Percentiles rank a stretch among this genome's conserved stretches.
These are phyloP conservation scores for Pammene aurita DNA, from an alignment of 2,888 invertebrate species.

Conservation along the genomic window DNA sequence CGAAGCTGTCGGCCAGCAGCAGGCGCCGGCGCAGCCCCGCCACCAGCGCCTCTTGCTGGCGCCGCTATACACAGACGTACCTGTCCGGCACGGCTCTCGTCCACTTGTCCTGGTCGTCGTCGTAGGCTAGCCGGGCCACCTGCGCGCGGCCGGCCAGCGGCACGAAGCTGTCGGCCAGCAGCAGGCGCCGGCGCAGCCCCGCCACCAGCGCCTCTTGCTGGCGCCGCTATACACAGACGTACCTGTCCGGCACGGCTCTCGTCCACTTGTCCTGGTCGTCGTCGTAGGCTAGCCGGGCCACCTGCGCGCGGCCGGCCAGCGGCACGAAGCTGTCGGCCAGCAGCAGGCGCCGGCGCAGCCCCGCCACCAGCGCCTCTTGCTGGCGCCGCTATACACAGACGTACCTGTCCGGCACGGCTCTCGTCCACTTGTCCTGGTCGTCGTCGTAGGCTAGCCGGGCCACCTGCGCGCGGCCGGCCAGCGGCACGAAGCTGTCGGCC, in stretches of 20 bases:
- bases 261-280: constrained; percentile 8
- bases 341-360: constrained; percentile 86
- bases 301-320: constrained; percentile 59
- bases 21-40: constrained; percentile 87
- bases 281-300: constrained; percentile 77
- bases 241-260: constrained; percentile 1
- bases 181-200: constrained; percentile 85
- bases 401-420: constrained; percentile 51
- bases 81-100: constrained; percentile 37
- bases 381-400: neutral
- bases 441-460: constrained; percentile 64
- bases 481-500: constrained; percentile 95
- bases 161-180: constrained; percentile 95
- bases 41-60: constrained; percentile 87
- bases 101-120: constrained; percentile 56
- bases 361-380: constrained; percentile 90
- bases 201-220: constrained; percentile 90
- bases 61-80: constrained; percentile 45
- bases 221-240: neutral
- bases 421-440: constrained; percentile 67
- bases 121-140: constrained; percentile 58
- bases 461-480: constrained; percentile 63
- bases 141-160: constrained; percentile 77
- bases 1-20: constrained; percentile 94
- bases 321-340: constrained; percentile 96